Evolutionary conservation across 2,888 invertebrate genomes (phyloP).

Genomic region (Mimas tiliae): DNA sequence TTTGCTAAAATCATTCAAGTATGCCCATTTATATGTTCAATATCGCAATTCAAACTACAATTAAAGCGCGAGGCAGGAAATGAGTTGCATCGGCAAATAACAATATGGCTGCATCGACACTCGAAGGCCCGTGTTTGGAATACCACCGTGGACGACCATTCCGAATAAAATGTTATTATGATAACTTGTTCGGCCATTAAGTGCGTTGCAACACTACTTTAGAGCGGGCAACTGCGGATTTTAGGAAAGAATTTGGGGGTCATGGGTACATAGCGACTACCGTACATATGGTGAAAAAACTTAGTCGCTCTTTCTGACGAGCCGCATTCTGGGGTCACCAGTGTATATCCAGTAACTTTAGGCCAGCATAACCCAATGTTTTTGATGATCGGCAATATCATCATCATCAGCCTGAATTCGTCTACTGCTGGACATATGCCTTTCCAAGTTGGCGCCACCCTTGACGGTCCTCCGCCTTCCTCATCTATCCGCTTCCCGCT

Average conservation of each 20-base stretch:
- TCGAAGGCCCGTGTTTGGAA: slow-evolving; percentile 11
- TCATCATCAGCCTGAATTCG: too few species aligned
- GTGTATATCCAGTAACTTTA: too few species aligned
- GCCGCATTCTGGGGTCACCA: too few species aligned
- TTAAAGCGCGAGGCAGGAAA: slow-evolving; percentile 23
- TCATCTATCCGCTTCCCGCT: too few species aligned
- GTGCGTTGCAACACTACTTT: slow-evolving; percentile 44
- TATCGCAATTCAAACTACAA: neutral
- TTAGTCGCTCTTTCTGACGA: too few species aligned
- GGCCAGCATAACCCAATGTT: too few species aligned
- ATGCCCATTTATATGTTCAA: neutral
- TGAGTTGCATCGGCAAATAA: slow-evolving; percentile 28
- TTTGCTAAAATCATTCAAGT: neutral
- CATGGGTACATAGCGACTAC: too few species aligned
- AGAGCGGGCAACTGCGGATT: slow-evolving; percentile 27
- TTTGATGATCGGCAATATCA: too few species aligned
- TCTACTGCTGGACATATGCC: too few species aligned
- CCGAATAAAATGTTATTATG: slow-evolving; percentile 60
- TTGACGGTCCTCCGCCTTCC: too few species aligned
- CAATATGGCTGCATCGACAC: slow-evolving; percentile 6
- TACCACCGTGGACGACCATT: slow-evolving; percentile 36
- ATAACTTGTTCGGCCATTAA: slow-evolving; percentile 56
- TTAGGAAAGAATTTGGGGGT: neutral
- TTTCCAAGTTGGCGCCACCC: too few species aligned
- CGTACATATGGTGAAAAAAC: too few species aligned